Base-by-base conservation (phyloP, 2,797 vertebrate genomes). In the Decapterus maruadsi region DNA sequence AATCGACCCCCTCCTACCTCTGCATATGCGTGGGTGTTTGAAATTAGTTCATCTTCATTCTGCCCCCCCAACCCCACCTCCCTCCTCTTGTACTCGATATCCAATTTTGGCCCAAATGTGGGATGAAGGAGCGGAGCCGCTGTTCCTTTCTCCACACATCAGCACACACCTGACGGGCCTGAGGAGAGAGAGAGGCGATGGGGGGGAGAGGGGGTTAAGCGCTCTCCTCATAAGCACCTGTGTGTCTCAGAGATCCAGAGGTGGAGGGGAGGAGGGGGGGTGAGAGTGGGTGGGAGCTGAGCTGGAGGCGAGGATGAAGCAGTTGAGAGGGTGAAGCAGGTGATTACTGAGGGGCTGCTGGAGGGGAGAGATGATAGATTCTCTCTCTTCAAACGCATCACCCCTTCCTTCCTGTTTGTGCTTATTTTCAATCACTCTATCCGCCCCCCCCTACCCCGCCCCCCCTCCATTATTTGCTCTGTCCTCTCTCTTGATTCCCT, bases 11-110 rank as follows among this genome's bases (percentile, higher is more conserved):
- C 58, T 72, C 68, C 12, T 64, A 55, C 68, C 42, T 43, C 65
- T 62, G 26, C 42, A 38, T 60, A 50, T 38, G 71, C 75, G 85
- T 77, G 83, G 68, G 72, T 59, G 80, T 69, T 62, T 71, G 54
- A 66, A 74, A 88, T 83, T 9, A 86, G 68, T 90, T 92, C 53
- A 72, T 89, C n/a, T n/a, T n/a, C n/a, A n/a, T n/a, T n/a, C n/a
- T n/a, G n/a, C n/a, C n/a, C n/a, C n/a, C n/a, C n/a, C 77, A n/a
- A n/a, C n/a, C 69, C 43, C 43, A 13, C 12, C 43, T 7, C 45
- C 16, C 26, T 17, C 8, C 58, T 58, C 69, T 71, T 48, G 70
- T 75, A 78, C 72, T 89, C 85, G 43, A 71, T 73, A 64, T 87
- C 76, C 73, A 81, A 81, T 90, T 89, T 83, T 50, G 74, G 65